phyloP scores from a whole-genome alignment of 1,140 invertebrate species.

The Trichogramma pretiosum region DNA sequence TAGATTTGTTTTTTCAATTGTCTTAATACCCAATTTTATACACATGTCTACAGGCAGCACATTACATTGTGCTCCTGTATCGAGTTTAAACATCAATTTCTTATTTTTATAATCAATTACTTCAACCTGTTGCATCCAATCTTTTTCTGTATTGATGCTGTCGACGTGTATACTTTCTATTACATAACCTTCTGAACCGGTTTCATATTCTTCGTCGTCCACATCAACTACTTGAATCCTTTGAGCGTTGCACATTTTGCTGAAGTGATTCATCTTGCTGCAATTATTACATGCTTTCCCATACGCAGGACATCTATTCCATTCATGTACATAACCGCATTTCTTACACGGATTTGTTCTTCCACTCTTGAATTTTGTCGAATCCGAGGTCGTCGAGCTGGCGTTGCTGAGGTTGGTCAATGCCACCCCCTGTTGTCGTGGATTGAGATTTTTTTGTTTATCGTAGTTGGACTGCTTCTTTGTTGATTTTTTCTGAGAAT shows the following conservation, averaged over 20 bases:
- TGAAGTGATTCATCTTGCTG: slow-evolving; percentile 9
- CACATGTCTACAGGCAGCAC: slow-evolving; percentile 5
- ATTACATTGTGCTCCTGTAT: slow-evolving; percentile 17
- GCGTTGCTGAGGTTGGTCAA: not conserved
- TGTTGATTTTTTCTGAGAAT: not conserved
- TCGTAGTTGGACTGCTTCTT: not conserved
- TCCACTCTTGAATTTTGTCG: too few relatives aligned
- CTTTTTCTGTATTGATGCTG: slow-evolving; percentile 1
- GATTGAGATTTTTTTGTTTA: not conserved
- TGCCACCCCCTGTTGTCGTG: not conserved
- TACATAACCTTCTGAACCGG: not conserved
- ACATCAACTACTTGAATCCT: not conserved
- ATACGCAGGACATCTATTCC: slow-evolving; percentile 4
- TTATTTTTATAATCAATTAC: not conserved
- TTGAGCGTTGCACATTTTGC: slow-evolving; percentile 4
- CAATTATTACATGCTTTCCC: slow-evolving; percentile 2
- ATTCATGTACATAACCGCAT: not conserved
- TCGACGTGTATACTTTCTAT: not conserved
- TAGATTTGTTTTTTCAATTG: slow-evolving; percentile 2
- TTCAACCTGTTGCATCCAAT: slow-evolving; percentile 4
- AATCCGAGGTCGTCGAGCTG: not conserved
- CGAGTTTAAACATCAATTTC: slow-evolving; percentile 5
- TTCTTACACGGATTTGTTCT: too few relatives aligned
- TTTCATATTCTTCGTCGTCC: not conserved
- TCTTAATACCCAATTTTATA: slow-evolving; percentile 7